Evolutionary conservation across 2,888 invertebrate species (phyloP).

Genomic region (Prosapia bicincta): DNA sequence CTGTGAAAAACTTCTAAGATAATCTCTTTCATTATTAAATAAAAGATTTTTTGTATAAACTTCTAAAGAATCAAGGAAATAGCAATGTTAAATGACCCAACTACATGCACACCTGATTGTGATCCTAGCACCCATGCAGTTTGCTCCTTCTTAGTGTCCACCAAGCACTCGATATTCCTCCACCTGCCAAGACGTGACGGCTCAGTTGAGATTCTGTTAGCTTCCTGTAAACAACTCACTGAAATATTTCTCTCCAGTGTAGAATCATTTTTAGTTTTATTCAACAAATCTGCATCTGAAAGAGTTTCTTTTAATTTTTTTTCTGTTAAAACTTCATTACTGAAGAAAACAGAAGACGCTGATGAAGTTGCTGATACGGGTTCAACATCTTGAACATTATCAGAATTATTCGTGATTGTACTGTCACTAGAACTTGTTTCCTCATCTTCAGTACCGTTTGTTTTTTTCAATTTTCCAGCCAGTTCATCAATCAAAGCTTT

Average conservation of each 20-base stretch:
- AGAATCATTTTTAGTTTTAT: not conserved
- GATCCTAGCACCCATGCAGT: constrained; percentile 11
- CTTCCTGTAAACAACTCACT: constrained; percentile 8
- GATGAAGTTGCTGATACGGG: not conserved
- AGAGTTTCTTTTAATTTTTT: not conserved
- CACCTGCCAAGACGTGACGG: constrained; percentile 7
- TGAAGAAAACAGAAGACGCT: not conserved
- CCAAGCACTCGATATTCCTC: constrained; percentile 7
- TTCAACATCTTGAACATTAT: not conserved
- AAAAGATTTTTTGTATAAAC: too few relatives aligned
- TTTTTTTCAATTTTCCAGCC: constrained; percentile 12
- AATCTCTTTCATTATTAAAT: too few relatives aligned
- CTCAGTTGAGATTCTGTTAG: not conserved
- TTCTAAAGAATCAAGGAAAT: constrained; percentile 15
- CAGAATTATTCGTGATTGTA: not conserved
- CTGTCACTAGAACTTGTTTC: not conserved
- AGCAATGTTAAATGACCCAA: constrained; percentile 22
- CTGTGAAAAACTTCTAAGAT: too few relatives aligned
- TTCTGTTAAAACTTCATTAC: not conserved
- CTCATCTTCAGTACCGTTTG: not conserved
- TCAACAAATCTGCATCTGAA: not conserved
- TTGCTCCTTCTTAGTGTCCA: not conserved
- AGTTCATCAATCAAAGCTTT: constrained; percentile 15
- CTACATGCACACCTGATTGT: constrained; percentile 27
- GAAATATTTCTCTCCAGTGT: constrained; percentile 7